These are phyloP conservation scores for Bradypodion ventrale DNA, from an alignment of 2,797 vertebrate genomes.

Conservation along the genomic window DNA sequence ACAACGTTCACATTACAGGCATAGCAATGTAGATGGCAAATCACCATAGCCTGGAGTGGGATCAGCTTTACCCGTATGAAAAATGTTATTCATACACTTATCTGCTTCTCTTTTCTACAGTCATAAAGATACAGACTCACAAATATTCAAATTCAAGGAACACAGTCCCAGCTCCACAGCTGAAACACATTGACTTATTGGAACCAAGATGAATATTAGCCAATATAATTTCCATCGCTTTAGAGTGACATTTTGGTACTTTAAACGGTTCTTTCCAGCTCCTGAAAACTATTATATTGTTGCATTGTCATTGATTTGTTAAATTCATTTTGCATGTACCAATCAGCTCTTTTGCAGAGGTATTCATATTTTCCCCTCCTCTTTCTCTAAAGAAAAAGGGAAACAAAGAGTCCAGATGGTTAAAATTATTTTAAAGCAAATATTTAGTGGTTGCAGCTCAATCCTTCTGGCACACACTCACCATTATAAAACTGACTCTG, in stretches of 20 bases:
- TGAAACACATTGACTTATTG: conserved; percentile 64
- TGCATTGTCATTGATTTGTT: conserved; percentile 70
- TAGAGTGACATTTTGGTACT: conserved; percentile 67
- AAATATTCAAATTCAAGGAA: conserved; percentile 14
- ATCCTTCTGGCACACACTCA: conserved; percentile 76
- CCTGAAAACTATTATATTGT: conserved; percentile 41
- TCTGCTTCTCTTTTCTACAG: background rate
- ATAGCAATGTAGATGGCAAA: background rate
- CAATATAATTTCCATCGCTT: conserved; percentile 67
- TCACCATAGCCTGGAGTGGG: background rate
- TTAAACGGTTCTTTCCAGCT: conserved; percentile 66
- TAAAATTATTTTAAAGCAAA: conserved; percentile 82
- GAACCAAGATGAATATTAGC: conserved; percentile 68
- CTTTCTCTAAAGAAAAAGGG: conserved; percentile 71
- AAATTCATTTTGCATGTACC: conserved; percentile 73
- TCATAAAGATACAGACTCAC: background rate
- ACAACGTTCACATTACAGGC: background rate
- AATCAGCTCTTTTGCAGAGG: conserved; percentile 74
- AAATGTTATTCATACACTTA: conserved; percentile 3
- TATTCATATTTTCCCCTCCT: conserved; percentile 64
- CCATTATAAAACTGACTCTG: conserved; percentile 74
- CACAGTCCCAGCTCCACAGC: conserved; percentile 55
- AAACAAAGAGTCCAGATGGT: conserved; percentile 78
- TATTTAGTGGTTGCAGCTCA: conserved; percentile 78
- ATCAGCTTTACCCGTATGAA: background rate